A percentile compares a stretch with the other conserved stretches of the same genome.
Evolutionary conservation across 2,888 invertebrate genomes (phyloP).

Genomic region (Hyposoter didymator): DNA sequence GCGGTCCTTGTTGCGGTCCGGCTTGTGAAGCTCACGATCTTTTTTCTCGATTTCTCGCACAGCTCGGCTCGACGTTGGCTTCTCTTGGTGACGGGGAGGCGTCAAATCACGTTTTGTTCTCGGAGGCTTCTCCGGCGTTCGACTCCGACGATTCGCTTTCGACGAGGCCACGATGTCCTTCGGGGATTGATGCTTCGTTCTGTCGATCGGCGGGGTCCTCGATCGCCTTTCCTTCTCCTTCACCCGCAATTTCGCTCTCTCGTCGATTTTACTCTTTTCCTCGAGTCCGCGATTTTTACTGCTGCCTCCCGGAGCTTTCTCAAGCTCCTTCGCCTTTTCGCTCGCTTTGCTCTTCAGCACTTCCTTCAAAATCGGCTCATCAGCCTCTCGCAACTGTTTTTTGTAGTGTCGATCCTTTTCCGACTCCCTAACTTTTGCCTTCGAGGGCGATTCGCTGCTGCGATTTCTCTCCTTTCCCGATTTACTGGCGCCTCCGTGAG

Average conservation of each 20-base stretch:
- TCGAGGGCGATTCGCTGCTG: conserved; percentile 78
- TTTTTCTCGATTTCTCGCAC: conserved; percentile 79
- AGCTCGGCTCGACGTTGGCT: conserved; percentile 69
- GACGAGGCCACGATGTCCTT: conserved; percentile 73
- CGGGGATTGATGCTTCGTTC: conserved; percentile 78
- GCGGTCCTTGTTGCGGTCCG: conserved; percentile 80
- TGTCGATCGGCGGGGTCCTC: conserved; percentile 79
- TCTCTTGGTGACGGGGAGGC: conserved; percentile 77
- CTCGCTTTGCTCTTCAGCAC: conserved; percentile 71
- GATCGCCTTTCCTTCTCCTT: conserved; percentile 82
- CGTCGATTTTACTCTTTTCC: conserved; percentile 78
- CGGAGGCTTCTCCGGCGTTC: conserved; percentile 79
- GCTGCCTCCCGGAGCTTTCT: conserved; percentile 68
- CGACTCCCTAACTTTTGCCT: conserved; percentile 63
- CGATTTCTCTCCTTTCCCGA: conserved; percentile 79
- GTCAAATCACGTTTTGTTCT: conserved; percentile 77
- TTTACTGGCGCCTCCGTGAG: conserved; percentile 70
- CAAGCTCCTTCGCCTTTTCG: conserved; percentile 78
- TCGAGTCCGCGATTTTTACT: conserved; percentile 75
- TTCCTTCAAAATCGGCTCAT: conserved; percentile 73
- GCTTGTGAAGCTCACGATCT: conserved; percentile 79
- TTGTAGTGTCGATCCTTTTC: conserved; percentile 78
- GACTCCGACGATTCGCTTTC: conserved; percentile 77
- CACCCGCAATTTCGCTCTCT: conserved; percentile 78
- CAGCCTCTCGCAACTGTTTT: conserved; percentile 74